Evolutionary conservation across 2,797 vertebrate species (phyloP).

Genomic region (Rachycentron canadum): DNA sequence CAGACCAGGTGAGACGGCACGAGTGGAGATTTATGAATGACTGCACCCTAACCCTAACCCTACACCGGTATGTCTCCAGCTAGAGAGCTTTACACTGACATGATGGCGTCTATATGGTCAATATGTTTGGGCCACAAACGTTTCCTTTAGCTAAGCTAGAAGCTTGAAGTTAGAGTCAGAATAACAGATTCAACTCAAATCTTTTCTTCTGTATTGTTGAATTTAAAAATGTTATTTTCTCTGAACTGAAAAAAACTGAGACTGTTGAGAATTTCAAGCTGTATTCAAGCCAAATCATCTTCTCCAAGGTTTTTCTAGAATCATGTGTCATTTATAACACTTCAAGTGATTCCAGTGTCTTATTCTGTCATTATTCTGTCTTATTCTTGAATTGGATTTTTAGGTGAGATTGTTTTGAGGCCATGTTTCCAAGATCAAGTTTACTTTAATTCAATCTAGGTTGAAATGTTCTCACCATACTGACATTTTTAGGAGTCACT

Average conservation of each 20-base stretch:
- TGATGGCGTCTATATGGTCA: neutral
- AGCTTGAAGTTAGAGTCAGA: neutral
- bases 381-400: too few relatives aligned
- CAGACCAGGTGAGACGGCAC: conserved; percentile 50
- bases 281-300: too few relatives aligned
- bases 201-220: neutral
- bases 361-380: too few relatives aligned
- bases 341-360: neutral
- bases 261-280: neutral
- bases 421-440: neutral
- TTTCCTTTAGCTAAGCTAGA: neutral
- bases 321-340: neutral
- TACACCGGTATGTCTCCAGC: too few relatives aligned
- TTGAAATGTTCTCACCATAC: neutral
- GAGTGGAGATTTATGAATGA: conserved; percentile 4
- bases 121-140: too few relatives aligned
- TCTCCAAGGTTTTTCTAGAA: neutral
- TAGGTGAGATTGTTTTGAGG: neutral
- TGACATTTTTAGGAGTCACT: neutral
- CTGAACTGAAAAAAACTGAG: neutral
- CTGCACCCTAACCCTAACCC: too few relatives aligned
- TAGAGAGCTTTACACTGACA: neutral
- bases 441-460: neutral
- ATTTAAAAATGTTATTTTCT: too few relatives aligned
- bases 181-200: neutral